These are phyloP conservation scores for Cylas formicarius DNA, from an alignment of 1,140 invertebrate species.

Conservation along the genomic window DNA sequence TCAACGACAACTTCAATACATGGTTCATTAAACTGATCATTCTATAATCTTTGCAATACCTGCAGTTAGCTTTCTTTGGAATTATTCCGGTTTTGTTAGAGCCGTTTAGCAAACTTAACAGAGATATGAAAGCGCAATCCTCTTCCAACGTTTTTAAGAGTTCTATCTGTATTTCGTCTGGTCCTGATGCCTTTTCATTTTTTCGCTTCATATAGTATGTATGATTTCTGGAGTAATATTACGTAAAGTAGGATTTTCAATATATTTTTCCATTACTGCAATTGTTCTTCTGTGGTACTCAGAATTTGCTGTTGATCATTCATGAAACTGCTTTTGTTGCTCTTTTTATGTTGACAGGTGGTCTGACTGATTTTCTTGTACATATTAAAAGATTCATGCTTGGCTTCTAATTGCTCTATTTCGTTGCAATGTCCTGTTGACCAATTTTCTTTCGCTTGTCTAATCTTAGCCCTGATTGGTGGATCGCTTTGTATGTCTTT, in stretches of 20 bases:
- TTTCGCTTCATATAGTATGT: background rate
- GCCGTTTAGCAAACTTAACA: background rate
- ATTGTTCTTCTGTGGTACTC: slow-evolving; percentile 1
- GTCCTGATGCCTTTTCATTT: background rate
- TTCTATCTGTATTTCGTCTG: background rate
- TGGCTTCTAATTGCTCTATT: slow-evolving; percentile 4
- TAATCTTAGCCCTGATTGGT: background rate
- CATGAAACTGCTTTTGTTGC: background rate
- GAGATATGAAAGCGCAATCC: background rate
- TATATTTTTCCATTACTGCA: background rate
- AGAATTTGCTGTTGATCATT: background rate
- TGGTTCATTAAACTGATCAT: slow-evolving; percentile 1
- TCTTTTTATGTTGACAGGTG: too few species aligned
- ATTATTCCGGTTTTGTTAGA: background rate
- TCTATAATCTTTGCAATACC: background rate
- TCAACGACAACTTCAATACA: too few species aligned
- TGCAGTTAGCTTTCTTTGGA: background rate
- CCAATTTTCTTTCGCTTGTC: background rate
- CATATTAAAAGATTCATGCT: background rate
- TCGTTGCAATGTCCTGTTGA: background rate
- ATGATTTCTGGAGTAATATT: background rate
- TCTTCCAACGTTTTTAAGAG: background rate
- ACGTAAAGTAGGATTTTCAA: background rate
- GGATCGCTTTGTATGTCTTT: background rate
- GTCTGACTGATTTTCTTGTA: slow-evolving; percentile 1